A percentile compares a stretch with the other conserved stretches of the same genome.
Conservation (phyloP, 2,113 vertebrate genomes). For the Chamaea fasciata region DNA sequence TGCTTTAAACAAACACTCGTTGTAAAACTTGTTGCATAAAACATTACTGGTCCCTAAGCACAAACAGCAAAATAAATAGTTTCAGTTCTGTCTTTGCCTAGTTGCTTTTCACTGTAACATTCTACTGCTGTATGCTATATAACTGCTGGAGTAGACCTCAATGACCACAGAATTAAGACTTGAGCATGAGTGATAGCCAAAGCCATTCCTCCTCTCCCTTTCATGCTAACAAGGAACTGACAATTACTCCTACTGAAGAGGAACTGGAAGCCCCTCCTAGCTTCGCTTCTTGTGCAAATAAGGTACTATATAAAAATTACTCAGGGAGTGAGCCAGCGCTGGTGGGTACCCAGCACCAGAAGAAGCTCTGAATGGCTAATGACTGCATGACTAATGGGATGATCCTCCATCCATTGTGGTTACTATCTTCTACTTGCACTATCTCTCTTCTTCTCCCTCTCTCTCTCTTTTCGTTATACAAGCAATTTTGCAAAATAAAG, state of each 20-base stretch:
- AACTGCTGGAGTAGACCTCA: not conserved
- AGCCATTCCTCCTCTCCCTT: not conserved
- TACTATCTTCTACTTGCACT: not conserved
- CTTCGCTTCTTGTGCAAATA: not conserved
- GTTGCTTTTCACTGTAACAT: not conserved
- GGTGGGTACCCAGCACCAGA: not conserved
- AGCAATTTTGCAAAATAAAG: not conserved
- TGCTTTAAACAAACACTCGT: not conserved
- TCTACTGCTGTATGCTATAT: not conserved
- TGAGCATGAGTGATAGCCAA: not conserved
- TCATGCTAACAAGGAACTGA: not conserved
- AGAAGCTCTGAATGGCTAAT: not conserved
- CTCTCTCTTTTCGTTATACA: not conserved
- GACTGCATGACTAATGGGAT: not conserved
- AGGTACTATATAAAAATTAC: not conserved
- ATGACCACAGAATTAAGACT: not conserved
- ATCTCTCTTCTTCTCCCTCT: not conserved
- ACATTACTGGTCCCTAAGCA: not conserved
- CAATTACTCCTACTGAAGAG: not conserved
- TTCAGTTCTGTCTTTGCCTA: not conserved
- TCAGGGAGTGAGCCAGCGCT: not conserved
- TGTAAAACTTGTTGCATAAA: not conserved
- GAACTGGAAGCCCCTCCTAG: not conserved
- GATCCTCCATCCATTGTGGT: not conserved
- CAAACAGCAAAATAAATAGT: not conserved